Evolutionary conservation across 2,113 vertebrate species (phyloP).

Genomic region (Tonatia bakeri): DNA sequence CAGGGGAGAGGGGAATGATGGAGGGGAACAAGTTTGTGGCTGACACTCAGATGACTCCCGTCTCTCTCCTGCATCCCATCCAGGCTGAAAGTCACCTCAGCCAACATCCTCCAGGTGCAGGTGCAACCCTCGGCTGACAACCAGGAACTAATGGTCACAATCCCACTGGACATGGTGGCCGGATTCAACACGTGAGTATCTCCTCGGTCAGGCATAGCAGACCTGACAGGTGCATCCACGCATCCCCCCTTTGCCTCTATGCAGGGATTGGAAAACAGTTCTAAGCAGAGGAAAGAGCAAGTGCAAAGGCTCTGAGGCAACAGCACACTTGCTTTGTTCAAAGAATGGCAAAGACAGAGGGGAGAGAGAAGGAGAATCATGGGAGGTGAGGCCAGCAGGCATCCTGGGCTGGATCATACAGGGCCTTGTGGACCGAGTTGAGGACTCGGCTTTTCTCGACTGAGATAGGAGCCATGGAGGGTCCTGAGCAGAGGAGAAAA

Average conservation of each 20-base stretch:
- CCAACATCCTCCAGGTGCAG: conserved; percentile 41
- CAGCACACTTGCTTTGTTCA: neutral
- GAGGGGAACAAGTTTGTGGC: neutral
- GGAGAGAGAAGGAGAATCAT: rapidly evolving
- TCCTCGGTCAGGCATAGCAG: neutral
- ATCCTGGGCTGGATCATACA: neutral
- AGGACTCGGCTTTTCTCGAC: neutral
- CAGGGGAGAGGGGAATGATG: neutral
- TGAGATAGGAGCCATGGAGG: neutral
- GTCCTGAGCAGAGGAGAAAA: neutral
- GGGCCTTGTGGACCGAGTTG: neutral
- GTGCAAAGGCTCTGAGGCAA: neutral
- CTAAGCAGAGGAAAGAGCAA: neutral
- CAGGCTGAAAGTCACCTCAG: conserved; percentile 69
- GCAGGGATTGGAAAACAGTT: neutral
- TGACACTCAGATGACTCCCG: neutral
- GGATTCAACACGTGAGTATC: conserved; percentile 70
- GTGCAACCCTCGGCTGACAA: neutral
- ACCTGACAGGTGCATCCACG: neutral
- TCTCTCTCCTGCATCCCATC: neutral
- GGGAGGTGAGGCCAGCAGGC: neutral
- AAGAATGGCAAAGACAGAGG: neutral
- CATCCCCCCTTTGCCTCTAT: neutral
- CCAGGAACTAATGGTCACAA: conserved; percentile 23
- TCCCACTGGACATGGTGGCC: conserved; percentile 62